A percentile compares a stretch with the other conserved stretches of the same genome.
Conservation (phyloP, 2,888 invertebrate species). For the Drosophila paranaensis region DNA sequence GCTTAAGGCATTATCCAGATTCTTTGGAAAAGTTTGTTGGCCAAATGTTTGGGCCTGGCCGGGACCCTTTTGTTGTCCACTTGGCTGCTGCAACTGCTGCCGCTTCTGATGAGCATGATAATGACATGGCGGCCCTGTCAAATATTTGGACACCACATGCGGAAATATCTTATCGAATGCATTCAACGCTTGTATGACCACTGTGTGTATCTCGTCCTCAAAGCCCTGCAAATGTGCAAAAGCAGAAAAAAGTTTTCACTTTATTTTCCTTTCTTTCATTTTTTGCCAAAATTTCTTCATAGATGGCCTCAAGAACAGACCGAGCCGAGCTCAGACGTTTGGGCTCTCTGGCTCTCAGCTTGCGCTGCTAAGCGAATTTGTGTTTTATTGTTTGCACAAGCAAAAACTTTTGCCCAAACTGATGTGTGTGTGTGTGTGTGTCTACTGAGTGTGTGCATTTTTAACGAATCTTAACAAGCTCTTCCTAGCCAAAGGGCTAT, state of each 20-base stretch:
- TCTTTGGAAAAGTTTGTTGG: constrained; percentile 72
- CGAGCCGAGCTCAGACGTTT: constrained; percentile 25
- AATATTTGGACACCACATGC: constrained; percentile 84
- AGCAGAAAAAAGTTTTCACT: constrained; percentile 20
- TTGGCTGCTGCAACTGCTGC: constrained; percentile 59
- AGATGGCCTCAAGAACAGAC: constrained; percentile 58
- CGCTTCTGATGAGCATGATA: constrained; percentile 75
- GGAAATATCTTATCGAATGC: constrained; percentile 85
- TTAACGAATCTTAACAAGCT: constrained; percentile 82
- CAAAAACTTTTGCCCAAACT: constrained; percentile 70
- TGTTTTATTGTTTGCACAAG: constrained; percentile 81
- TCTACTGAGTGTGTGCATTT: constrained; percentile 65
- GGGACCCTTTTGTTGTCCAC: constrained; percentile 73
- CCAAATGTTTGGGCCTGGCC: constrained; percentile 74
- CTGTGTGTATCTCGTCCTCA: constrained; percentile 85
- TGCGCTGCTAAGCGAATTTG: constrained; percentile 76
- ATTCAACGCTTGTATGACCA: constrained; percentile 85
- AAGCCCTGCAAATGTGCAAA: constrained; percentile 80
- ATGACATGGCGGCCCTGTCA: constrained; percentile 80
- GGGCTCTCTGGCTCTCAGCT: constrained; percentile 32
- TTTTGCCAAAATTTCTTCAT: constrained; percentile 60
- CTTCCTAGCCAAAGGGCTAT: constrained; percentile 68
- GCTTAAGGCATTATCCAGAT: constrained; percentile 78
- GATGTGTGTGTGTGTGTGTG: constrained; percentile 19
- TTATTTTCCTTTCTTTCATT: constrained; percentile 41